Evolutionary conservation across 2,888 invertebrate genomes (phyloP).

Genomic region (Sisyra nigra): DNA sequence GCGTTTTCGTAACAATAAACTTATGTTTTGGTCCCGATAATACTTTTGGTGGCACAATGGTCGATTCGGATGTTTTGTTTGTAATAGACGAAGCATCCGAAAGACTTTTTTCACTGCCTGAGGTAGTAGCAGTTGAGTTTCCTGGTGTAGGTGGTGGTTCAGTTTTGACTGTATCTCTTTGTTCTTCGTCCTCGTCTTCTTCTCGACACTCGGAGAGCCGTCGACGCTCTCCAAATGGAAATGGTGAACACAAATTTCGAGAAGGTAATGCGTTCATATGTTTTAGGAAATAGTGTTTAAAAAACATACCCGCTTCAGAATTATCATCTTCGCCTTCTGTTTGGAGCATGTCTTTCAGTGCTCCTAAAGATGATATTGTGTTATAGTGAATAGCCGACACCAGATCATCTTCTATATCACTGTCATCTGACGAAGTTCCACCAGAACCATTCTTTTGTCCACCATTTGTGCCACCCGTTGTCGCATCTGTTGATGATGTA

Average conservation of each 20-base stretch:
- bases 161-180: conserved; percentile 13
- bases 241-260: conserved; percentile 32
- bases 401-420: conserved; percentile 46
- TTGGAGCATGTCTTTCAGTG: conserved; percentile 49
- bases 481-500: conserved; percentile 2
- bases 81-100: conserved; percentile 25
- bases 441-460: neutral
- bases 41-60: conserved; percentile 19
- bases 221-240: conserved; percentile 40
- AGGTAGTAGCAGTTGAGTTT: conserved; percentile 21
- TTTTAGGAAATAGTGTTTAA: conserved; percentile 57
- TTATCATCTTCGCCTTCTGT: conserved; percentile 33
- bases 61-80: conserved; percentile 27
- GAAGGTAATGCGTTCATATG: conserved; percentile 55
- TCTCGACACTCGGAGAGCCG: conserved; percentile 69
- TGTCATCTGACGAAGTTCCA: conserved; percentile 26
- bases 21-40: conserved; percentile 32
- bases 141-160: conserved; percentile 6
- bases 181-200: conserved; percentile 62
- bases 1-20: conserved; percentile 32
- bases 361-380: conserved; percentile 49
- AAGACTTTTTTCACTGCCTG: conserved; percentile 27
- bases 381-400: conserved; percentile 52
- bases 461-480: neutral
- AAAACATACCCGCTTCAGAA: conserved; percentile 41